Evolutionary conservation across 1,140 invertebrate species (phyloP).

Genomic region (Temnothorax nylanderi): DNA sequence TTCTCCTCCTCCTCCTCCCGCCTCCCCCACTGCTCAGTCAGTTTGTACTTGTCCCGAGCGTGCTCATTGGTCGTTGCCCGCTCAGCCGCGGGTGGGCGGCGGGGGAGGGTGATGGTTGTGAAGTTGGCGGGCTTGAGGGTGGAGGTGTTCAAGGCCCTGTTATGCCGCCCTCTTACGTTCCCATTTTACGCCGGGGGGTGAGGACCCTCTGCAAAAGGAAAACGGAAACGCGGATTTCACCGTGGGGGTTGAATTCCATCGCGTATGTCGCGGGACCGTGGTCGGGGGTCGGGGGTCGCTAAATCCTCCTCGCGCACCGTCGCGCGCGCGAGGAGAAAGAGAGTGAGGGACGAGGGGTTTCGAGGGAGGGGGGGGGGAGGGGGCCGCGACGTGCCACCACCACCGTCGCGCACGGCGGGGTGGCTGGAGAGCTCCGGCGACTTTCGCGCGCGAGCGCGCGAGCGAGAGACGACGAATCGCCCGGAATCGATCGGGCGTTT

Average conservation of each 20-base stretch:
- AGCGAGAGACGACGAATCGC: background rate
- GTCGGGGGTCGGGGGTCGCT: too few relatives aligned
- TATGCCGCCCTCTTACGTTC: slow-evolving; percentile 33
- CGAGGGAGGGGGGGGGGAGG: too few relatives aligned
- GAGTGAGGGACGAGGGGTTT: background rate
- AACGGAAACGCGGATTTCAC: background rate
- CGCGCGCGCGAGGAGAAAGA: background rate
- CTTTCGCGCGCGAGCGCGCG: background rate
- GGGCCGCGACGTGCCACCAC: background rate
- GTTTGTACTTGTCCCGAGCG: slow-evolving; percentile 45
- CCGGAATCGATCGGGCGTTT: slow-evolving; percentile 18
- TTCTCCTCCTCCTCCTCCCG: too few relatives aligned
- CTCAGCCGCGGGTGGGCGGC: background rate
- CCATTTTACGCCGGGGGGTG: slow-evolving; percentile 41
- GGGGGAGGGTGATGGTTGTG: background rate
- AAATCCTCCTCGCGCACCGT: too few relatives aligned
- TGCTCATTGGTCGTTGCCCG: slow-evolving; percentile 52
- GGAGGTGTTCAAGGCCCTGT: slow-evolving; percentile 9
- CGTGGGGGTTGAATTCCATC: too few relatives aligned
- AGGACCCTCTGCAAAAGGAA: slow-evolving; percentile 31
- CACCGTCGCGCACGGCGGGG: background rate
- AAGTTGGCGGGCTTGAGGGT: slow-evolving; percentile 20
- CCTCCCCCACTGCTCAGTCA: background rate
- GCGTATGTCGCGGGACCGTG: too few relatives aligned
- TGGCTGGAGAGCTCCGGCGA: background rate